Percentiles rank a stretch among this genome's conserved stretches.
Evolutionary conservation across 2,113 vertebrate species (phyloP).

Genomic region (Anas platyrhynchos): DNA sequence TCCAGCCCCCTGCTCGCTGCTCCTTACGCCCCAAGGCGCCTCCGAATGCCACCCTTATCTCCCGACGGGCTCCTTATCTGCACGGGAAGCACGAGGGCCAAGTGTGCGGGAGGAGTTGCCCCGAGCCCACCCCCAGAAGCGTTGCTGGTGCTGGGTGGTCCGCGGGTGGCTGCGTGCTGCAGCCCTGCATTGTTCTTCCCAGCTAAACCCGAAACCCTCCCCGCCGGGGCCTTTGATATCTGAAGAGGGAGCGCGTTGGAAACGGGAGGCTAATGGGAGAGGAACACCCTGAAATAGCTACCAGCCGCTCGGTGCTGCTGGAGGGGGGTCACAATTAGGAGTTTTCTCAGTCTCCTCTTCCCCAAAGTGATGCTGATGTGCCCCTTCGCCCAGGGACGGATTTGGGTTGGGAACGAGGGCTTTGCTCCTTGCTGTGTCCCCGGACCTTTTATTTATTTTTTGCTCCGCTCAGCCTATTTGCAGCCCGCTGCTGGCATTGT

Average conservation of each 20-base stretch:
- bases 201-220: background rate
- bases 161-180: too few relatives aligned
- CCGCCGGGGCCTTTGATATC: background rate
- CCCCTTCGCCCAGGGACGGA: accelerated
- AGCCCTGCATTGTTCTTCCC: background rate
- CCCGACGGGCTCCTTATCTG: background rate
- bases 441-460: background rate
- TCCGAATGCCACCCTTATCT: background rate
- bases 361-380: background rate
- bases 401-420: accelerated
- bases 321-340: background rate
- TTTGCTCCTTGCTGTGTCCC: background rate
- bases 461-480: background rate
- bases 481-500: background rate
- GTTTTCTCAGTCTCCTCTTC: background rate
- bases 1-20: too few relatives aligned
- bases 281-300: background rate
- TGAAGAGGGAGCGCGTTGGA: slow-evolving; percentile 30
- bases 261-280: background rate
- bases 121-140: background rate
- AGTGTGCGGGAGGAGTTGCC: background rate
- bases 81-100: background rate
- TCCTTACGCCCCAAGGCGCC: background rate
- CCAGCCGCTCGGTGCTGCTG: background rate
- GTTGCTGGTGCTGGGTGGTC: slow-evolving; percentile 25